Conservation (phyloP, 2,888 invertebrate genomes). For the Epistrophella euchroma region DNA sequence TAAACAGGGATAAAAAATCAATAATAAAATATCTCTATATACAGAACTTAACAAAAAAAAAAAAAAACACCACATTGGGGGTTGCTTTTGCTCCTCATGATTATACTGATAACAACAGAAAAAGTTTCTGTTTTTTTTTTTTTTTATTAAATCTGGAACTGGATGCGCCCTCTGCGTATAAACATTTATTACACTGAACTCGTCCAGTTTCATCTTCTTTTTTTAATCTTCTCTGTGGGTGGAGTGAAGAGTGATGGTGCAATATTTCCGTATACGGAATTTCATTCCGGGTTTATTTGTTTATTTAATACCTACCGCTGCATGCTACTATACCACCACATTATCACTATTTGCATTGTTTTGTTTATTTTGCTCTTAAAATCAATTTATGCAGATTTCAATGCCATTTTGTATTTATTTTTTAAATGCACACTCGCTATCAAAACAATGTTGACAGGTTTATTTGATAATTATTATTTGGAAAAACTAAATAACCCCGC, state of each 20-base stretch:
- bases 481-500: not conserved
- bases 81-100: conserved; percentile 47
- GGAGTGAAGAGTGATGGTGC: conserved; percentile 28
- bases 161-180: conserved; percentile 54
- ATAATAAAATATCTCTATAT: conserved; percentile 59
- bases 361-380: conserved; percentile 71
- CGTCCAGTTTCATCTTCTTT: conserved; percentile 28
- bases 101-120: conserved; percentile 70
- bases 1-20: conserved; percentile 64
- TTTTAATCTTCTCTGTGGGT: conserved; percentile 12
- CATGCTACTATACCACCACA: conserved; percentile 13
- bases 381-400: conserved; percentile 74
- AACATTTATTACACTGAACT: conserved; percentile 58
- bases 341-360: conserved; percentile 64
- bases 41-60: conserved; percentile 3
- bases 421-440: conserved; percentile 30
- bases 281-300: conserved; percentile 47
- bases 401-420: conserved; percentile 69
- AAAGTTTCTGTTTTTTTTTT: not conserved
- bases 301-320: conserved; percentile 29
- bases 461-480: conserved; percentile 32
- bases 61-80: conserved; percentile 52
- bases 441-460: conserved; percentile 43
- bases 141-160: conserved; percentile 31
- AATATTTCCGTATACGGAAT: conserved; percentile 54